Evolutionary conservation across 1,140 invertebrate species (phyloP), one percentile per base, ranked within the genome.

Genomic region (Drosophila chauvacae): DNA sequence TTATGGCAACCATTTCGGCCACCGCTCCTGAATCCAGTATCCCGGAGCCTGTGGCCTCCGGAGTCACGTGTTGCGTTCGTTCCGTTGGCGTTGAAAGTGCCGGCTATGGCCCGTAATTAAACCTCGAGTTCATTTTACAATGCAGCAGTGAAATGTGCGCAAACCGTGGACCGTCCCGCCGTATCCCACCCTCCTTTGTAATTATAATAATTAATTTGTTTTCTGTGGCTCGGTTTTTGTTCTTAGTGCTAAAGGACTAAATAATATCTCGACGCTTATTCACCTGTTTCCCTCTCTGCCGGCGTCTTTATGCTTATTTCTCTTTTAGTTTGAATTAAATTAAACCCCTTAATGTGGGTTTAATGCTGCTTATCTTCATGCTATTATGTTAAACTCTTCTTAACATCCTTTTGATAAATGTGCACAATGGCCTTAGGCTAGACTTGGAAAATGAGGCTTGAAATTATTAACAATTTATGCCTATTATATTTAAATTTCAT

Each of bases 81-180:
- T 72, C 51, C 48, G 55, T 69, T 76, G 71, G 70, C 69, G 69
- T 47, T 56, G 58, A 77, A 82, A 82, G 74, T 59, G 56, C 60
- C 64, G 50, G 64, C 63, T 66, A 72, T 68, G 72, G 81, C 66
- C 57, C 44, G 61, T 84, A 85, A 85, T 86, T 86, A 86, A 86
- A 72, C 66, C 71, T 44, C 55, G 55, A 79, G 83, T 82, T 86
- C 64, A 79, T 76, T 84, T 74, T 61, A 69, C 78, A 50, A 70
- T 72, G 69, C 69, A 60, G 48, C 69, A 72, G 57, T 72, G 69
- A 69, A 41, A 58, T 57, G 44, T 47, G 30, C 44, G 33, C 18
- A 13, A 63, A 42, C 35, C 41, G 14, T 30, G 59, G 39, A 16
- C 45, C 26, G n/a, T 33, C 16, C 37, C 37, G 13, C 10, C 16